Base-by-base conservation (phyloP, 2,113 vertebrate genomes). In the Siphamia tubifer region DNA sequence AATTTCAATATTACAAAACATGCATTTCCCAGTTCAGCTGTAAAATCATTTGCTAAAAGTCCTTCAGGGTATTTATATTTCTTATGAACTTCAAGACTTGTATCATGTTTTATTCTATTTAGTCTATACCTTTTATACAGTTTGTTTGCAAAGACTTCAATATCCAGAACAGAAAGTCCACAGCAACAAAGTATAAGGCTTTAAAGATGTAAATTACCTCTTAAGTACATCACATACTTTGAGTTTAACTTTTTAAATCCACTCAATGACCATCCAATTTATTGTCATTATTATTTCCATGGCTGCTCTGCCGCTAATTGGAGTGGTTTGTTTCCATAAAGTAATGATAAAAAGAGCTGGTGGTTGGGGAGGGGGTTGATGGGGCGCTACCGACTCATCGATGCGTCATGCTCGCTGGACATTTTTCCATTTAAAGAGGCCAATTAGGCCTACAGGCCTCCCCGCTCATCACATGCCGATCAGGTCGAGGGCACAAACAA, bases 401-500 rank as follows among this genome's bases (percentile, higher is more conserved):
- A 57, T 65, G 80, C 60, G 74, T 85, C 73, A 66, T 67, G 82
- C 70, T 81, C 43, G 20, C 70, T 85, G 68, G 74, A 78, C 81
- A 73, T 74, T 68, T 83, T 78, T 66, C 74, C 71, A 84, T 86
- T 86, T 87, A 86, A 84, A 89, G 70, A 84, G 67, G 77, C 87
- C 82, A 87, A 89, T 90, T 89, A 90, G 77, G 68, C 57, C 54
- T 11, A 20, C 32, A 61, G 64, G 69, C 47, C 43, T 65, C 73
- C 68, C 56, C n/a, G 43, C 79, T 72, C 80, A 78, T 76, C 74
- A 79, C 64, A 78, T 45, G 67, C 56, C 52, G 72, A 77, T 83
- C 70, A 12, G 60, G 81, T 76, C 54, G 40, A 81, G 47, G 71
- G 60, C 79, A 79, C 74, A 82, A 80, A 84, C 83, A 86, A 82